Evolutionary conservation across 2,888 invertebrate species (phyloP).

Genomic region (Andrena trimmerana): DNA sequence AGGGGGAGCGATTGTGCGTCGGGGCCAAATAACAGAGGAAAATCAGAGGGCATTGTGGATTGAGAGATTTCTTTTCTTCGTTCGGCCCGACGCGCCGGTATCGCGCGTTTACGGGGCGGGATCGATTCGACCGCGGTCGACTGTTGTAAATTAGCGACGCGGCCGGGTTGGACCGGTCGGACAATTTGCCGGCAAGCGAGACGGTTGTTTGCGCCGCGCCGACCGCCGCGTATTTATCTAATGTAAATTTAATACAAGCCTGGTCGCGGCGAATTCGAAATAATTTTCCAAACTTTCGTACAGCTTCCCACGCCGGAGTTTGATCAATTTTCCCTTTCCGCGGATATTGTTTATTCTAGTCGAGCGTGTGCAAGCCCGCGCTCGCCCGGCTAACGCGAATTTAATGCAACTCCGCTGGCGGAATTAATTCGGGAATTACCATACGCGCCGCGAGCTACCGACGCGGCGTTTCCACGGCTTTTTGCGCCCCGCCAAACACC

Average conservation of each 20-base stretch:
- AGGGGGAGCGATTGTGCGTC: too few relatives aligned
- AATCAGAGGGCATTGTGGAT: background rate
- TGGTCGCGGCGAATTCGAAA: conserved; percentile 52
- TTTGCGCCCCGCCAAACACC: conserved; percentile 35
- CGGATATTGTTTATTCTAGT: conserved; percentile 62
- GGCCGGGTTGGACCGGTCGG: background rate
- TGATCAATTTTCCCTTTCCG: conserved; percentile 60
- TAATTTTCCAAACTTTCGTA: conserved; percentile 58
- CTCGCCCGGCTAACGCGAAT: conserved; percentile 44
- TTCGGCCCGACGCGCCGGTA: background rate
- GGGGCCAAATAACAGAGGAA: conserved; percentile 2
- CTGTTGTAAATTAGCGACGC: conserved; percentile 30
- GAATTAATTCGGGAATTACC: conserved; percentile 60
- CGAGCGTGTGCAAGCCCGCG: conserved; percentile 26
- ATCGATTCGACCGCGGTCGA: conserved; percentile 29
- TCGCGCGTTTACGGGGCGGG: background rate
- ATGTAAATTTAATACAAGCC: conserved; percentile 62
- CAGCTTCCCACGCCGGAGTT: conserved; percentile 29
- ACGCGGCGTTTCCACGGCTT: conserved; percentile 20
- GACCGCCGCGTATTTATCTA: conserved; percentile 50
- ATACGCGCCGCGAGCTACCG: conserved; percentile 34
- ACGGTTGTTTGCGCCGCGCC: conserved; percentile 47
- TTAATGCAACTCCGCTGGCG: conserved; percentile 51
- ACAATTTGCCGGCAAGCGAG: conserved; percentile 35
- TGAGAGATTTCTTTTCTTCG: background rate